Base-by-base conservation (phyloP, 64 coral and sea anemone genomes). In the Stichodactyla mertensii region DNA sequence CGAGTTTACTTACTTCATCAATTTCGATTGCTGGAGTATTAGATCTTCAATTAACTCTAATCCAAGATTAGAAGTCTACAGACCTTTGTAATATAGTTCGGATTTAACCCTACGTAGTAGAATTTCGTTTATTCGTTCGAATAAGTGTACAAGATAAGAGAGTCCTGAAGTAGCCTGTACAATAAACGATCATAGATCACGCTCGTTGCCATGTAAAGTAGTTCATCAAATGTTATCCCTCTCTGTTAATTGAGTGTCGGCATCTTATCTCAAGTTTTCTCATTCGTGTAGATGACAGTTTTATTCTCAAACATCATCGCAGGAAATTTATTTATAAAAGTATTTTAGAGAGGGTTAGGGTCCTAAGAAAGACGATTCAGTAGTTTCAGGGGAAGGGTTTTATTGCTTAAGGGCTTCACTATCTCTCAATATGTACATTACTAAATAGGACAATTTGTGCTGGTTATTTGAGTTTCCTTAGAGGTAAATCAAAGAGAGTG, bases 11-110 rank as follows among this genome's bases (percentile, higher is more conserved):
- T 85, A 84, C 77, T 84, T 64, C 77, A 92, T 85, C 88, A 83
- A 90, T 88, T 87, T 77, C 82, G 94, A 90, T 97, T 93, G 88
- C 69, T 85, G 58, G 88, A 90, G 86, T 87, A 87, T 89, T 91
- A 88, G 91, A 88, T 57, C 88, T 81, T 89, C 93, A 96, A 96
- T 96, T 93, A 93, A 85, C 69, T 88, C 85, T 96, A 96, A 96
- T 96, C 94, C 85, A 64, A 84, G 91, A 93, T 93, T 93, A 92
- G 88, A 93, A 85, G 89, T 92, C 55, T 66, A 84, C 56, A 74
- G 55, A 85, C 52, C 83, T 64, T 64, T 85, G 78, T 81, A 81
- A 52, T 53, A 54, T 81, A 81, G 53, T 81, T 81, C n/a, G 15
- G 78, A 81, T 81, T 55, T 55, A 81, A 81, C 36, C 52, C 78